Conservation (phyloP, 2,888 invertebrate genomes). For the Patella ulyssiponensis region DNA sequence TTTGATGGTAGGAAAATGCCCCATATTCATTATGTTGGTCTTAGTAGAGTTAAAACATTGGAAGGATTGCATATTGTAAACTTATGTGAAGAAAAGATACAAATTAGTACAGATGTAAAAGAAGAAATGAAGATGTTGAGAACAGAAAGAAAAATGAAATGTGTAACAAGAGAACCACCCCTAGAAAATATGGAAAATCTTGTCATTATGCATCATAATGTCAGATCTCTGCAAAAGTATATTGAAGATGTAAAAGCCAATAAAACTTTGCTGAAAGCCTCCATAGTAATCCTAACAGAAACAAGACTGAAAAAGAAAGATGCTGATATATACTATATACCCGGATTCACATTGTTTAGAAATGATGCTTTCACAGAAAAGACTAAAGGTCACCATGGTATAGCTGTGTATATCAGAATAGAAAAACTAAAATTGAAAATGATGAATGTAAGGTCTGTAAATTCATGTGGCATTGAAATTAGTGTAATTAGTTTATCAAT, state of each 20-base stretch:
- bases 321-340: background rate
- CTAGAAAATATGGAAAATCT: background rate
- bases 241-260: background rate
- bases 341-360: background rate
- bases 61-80: slow-evolving; percentile 26
- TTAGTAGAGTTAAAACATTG: slow-evolving; percentile 22
- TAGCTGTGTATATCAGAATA: background rate
- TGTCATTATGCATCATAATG: background rate
- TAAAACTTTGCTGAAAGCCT: background rate
- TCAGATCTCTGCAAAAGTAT: background rate
- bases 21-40: slow-evolving; percentile 33
- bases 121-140: slow-evolving; percentile 27
- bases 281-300: background rate
- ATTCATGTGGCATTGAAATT: background rate
- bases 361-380: background rate
- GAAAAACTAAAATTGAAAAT: background rate
- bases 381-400: background rate
- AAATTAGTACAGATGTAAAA: slow-evolving; percentile 19
- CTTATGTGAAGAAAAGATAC: slow-evolving; percentile 20
- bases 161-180: too few relatives aligned
- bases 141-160: slow-evolving; percentile 2
- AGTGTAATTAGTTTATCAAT: background rate
- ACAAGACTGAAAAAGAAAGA: background rate
- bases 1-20: slow-evolving; percentile 15
- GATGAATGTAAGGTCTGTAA: background rate